A percentile compares a stretch with the other conserved stretches of the same genome.
phyloP scores from a whole-genome alignment of 2,113 vertebrate species.

The Agelaius phoeniceus region DNA sequence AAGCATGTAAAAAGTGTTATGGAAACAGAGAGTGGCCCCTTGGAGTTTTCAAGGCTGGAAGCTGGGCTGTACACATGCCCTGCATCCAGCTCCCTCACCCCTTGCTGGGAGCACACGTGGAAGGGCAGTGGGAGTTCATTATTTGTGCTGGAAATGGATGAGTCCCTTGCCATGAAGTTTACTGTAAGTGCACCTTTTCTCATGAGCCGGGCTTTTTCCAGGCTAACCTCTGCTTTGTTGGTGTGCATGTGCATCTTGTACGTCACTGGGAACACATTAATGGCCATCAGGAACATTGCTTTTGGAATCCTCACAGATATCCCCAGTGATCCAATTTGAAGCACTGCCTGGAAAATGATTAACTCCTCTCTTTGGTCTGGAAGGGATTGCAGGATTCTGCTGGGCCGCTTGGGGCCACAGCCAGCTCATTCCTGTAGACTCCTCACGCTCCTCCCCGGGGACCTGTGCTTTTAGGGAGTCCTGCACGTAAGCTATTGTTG shows the following conservation, averaged over 20 bases:
- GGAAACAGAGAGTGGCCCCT: constrained; percentile 60
- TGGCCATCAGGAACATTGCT: constrained; percentile 27
- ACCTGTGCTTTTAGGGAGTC: not conserved
- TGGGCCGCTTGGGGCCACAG: not conserved
- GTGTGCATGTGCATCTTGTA: not conserved
- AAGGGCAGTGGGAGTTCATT: not conserved
- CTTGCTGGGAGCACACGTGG: not conserved
- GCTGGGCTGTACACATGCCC: not conserved
- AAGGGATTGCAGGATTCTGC: constrained; percentile 10
- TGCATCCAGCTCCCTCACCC: constrained; percentile 8
- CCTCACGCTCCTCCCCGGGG: constrained; percentile 11
- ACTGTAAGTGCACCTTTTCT: not conserved
- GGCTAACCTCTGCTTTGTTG: not conserved
- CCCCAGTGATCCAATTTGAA: constrained; percentile 59
- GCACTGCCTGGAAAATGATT: constrained; percentile 64
- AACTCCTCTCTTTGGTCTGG: constrained; percentile 13
- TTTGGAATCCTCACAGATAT: constrained; percentile 37
- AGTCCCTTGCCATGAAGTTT: not conserved
- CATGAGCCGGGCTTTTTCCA: not conserved
- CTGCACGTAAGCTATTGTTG: constrained; percentile 38
- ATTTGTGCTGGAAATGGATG: constrained; percentile 2
- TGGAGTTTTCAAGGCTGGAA: constrained; percentile 52
- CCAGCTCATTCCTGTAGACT: constrained; percentile 32
- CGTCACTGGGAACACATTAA: constrained; percentile 38
- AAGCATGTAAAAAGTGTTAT: constrained; percentile 68